Base-by-base conservation (phyloP, 2,888 invertebrate species). In the Blastobasis adustella region DNA sequence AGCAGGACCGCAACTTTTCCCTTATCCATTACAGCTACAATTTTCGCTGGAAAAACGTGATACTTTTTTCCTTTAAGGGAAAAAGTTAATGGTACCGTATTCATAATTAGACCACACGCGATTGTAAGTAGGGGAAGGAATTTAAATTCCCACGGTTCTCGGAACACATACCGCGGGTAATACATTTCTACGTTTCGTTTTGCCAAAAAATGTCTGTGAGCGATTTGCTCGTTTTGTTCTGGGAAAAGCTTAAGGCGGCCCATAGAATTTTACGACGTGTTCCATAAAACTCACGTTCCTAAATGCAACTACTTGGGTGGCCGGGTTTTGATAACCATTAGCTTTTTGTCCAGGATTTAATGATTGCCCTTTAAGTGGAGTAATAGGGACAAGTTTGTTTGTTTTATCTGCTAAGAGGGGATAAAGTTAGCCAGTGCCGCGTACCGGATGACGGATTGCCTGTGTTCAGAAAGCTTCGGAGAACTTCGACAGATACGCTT, bases 31-130 rank as follows among this genome's bases (percentile, higher is more conserved):
- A 71, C 69, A 71, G 56, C 72, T 71, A 67, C 74, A 66, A 45
- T 50, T 50, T 46, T 50, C 50, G 37, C 46, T 61, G 67, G 71
- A 65, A 77, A 76, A 74, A 59, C 59, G 62, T 57, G 62, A 46
- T 63, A 66, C 68, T 67, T 71, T 73, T 74, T 69, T 62, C 61
- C 59, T 56, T 50, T 45, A 55, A 56, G 54, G 62, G 68, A 68
- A 72, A 73, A 72, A 55, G 57, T 66, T 68, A 69, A 66, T 70
- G 73, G 69, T 69, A 64, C 69, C 54, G 59, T 69, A 68, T 67
- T 83, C 81, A 82, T 80, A 82, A 84, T 84, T 77, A 86, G 87
- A 86, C 86, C 87, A 86, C 87, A 87, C 87, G 84, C 86, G 81
- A 85, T 76, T 69, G 71, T 67, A 82, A 78, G 70, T 71, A 78